A percentile compares a stretch with the other conserved stretches of the same genome.
Evolutionary conservation across 2,797 vertebrate species (phyloP).

Genomic region (Odontamblyopus lacepedii): DNA sequence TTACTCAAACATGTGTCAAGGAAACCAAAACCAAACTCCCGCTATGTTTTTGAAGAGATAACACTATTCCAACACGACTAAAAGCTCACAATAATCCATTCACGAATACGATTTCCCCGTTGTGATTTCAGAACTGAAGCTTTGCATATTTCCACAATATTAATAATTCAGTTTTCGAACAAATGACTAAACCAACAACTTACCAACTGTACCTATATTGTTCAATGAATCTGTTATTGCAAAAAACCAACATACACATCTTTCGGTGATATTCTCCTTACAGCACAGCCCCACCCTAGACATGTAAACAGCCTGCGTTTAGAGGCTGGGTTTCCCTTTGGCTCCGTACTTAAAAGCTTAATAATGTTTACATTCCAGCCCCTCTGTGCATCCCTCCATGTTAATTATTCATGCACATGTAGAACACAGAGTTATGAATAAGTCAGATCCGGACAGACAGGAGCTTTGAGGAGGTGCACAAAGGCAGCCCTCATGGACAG

Average conservation of each 20-base stretch:
- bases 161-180: background rate
- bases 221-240: background rate
- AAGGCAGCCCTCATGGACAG: constrained; percentile 6
- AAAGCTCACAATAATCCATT: too few relatives aligned
- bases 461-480: constrained; percentile 20
- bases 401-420: constrained; percentile 53
- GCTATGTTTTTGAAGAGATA: too few relatives aligned
- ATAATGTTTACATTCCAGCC: constrained; percentile 44
- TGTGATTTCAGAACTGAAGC: background rate
- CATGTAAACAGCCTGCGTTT: constrained; percentile 25
- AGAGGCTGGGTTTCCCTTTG: constrained; percentile 42
- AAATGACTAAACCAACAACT: background rate
- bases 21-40: too few relatives aligned
- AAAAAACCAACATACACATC: background rate
- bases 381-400: constrained; percentile 38
- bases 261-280: too few relatives aligned
- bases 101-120: background rate
- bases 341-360: constrained; percentile 38
- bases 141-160: background rate
- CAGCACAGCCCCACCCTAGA: constrained; percentile 2
- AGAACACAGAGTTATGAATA: constrained; percentile 44
- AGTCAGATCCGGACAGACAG: constrained; percentile 27
- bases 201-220: background rate
- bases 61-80: too few relatives aligned
- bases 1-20: too few relatives aligned